Conservation (phyloP, 2,797 vertebrate genomes). For the Periophthalmus magnuspinnatus region DNA sequence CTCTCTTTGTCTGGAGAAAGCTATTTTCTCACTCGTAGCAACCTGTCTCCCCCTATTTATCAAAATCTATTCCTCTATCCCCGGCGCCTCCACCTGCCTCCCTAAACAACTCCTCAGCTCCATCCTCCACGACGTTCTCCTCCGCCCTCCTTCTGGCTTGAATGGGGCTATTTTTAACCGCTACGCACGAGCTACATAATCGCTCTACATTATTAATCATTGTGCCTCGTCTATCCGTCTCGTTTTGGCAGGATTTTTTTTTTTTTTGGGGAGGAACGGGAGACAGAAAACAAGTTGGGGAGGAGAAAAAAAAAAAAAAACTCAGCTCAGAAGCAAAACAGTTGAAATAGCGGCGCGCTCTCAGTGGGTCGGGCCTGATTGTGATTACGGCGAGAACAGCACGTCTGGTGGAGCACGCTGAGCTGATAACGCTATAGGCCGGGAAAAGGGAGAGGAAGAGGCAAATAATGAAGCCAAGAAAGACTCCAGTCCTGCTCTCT, state of each 20-base stretch:
- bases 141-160: conserved; percentile 17
- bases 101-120: conserved; percentile 19
- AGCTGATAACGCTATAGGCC: conserved; percentile 45
- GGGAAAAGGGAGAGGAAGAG: conserved; percentile 13
- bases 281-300: conserved; percentile 4
- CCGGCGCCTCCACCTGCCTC: conserved; percentile 46
- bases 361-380: conserved; percentile 52
- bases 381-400: conserved; percentile 60
- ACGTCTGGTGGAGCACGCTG: conserved; percentile 50
- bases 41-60: conserved; percentile 60
- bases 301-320: conserved; percentile 7
- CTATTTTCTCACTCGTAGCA: conserved; percentile 59
- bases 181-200: conserved; percentile 70
- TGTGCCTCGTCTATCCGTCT: conserved; percentile 5
- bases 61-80: conserved; percentile 56
- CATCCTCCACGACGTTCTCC: conserved; percentile 8
- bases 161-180: conserved; percentile 61
- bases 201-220: conserved; percentile 69
- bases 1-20: conserved; percentile 47
- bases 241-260: neutral
- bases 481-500: conserved; percentile 3
- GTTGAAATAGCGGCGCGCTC: conserved; percentile 39
- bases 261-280: neutral
- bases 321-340: conserved; percentile 16
- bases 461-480: conserved; percentile 5